phyloP scores from a whole-genome alignment of 2,888 invertebrate genomes.

The Drosophila niveifrons region DNA sequence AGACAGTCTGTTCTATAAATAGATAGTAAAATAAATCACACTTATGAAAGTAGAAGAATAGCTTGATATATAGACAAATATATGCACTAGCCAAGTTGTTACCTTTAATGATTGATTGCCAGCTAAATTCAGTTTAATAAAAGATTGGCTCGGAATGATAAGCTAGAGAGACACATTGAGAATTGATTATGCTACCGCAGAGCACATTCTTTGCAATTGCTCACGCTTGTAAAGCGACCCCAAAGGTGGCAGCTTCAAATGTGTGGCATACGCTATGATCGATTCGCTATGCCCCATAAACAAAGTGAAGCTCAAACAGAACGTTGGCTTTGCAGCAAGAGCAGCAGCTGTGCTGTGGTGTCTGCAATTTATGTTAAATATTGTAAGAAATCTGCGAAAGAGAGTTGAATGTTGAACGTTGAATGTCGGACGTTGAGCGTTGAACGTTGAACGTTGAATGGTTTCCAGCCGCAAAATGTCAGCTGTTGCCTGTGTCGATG shows the following conservation, averaged over 20 bases:
- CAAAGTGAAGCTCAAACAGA: constrained; percentile 18
- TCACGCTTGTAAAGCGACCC: neutral
- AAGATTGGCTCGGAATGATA: neutral
- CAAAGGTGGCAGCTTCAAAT: constrained; percentile 19
- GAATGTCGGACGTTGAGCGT: constrained; percentile 41
- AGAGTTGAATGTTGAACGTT: constrained; percentile 59
- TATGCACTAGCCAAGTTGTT: no score
- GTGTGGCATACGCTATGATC: constrained; percentile 25
- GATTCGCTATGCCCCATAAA: constrained; percentile 30
- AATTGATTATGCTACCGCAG: neutral
- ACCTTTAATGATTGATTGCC: no score
- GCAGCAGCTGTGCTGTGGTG: constrained; percentile 63
- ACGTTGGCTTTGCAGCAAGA: constrained; percentile 15
- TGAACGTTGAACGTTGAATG: constrained; percentile 37
- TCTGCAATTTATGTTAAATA: constrained; percentile 75
- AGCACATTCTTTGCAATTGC: neutral
- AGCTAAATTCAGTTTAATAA: neutral
- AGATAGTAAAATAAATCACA: neutral
- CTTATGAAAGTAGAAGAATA: neutral
- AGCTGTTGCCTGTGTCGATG: constrained; percentile 50
- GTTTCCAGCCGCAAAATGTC: constrained; percentile 51
- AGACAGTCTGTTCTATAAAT: no score
- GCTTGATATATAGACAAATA: neutral
- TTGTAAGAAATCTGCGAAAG: constrained; percentile 69
- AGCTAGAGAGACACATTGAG: neutral